Percentiles rank a stretch among this genome's conserved stretches.
Conservation (phyloP, 2,797 vertebrate species). For the Chelmon rostratus region DNA sequence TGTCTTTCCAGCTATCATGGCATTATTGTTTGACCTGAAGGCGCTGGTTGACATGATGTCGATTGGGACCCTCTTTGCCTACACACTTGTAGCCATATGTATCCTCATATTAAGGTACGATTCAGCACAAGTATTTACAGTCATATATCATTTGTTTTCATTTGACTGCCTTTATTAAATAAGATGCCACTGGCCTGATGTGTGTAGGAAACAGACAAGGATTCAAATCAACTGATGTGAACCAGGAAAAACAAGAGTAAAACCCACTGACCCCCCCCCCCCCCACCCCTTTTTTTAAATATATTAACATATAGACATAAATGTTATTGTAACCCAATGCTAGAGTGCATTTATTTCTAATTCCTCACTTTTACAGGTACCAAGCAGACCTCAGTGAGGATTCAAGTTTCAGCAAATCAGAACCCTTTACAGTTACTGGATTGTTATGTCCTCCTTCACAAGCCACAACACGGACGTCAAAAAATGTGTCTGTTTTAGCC, state of each 20-base stretch:
- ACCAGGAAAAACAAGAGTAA: conserved; percentile 1
- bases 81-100: conserved; percentile 90
- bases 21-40: conserved; percentile 90
- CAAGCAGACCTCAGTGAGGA: conserved; percentile 64
- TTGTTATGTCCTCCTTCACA: conserved; percentile 68
- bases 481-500: conserved; percentile 79
- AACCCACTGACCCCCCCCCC: background rate
- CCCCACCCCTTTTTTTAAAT: too few relatives aligned
- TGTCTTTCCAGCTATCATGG: conserved; percentile 86
- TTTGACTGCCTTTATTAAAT: background rate
- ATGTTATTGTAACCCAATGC: background rate
- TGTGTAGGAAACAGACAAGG: background rate
- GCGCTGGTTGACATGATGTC: conserved; percentile 91
- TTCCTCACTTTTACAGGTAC: conserved; percentile 80
- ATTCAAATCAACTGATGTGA: background rate
- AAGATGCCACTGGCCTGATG: background rate
- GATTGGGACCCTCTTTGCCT: conserved; percentile 90
- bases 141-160: background rate
- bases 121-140: background rate
- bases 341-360: background rate
- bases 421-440: conserved; percentile 65
- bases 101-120: conserved; percentile 80
- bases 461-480: conserved; percentile 79
- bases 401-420: conserved; percentile 57
- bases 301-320: background rate